A percentile compares a stretch with the other conserved stretches of the same genome.
Evolutionary conservation across 2,888 invertebrate species (phyloP).

Genomic region (Sepioteuthis lessoniana): DNA sequence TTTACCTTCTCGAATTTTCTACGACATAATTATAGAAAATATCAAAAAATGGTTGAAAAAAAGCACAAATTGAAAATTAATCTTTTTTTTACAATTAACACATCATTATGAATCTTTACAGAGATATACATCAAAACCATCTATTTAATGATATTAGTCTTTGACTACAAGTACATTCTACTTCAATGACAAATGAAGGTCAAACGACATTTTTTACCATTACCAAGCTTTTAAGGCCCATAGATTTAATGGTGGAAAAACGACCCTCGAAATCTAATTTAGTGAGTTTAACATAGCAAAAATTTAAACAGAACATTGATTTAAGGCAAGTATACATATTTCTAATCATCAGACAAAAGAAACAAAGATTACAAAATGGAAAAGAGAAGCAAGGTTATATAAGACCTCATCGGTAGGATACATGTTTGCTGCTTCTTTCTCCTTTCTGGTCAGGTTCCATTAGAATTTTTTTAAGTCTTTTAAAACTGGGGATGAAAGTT

Average conservation of each 20-base stretch:
- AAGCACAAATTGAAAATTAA: not conserved
- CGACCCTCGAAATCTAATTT: not conserved
- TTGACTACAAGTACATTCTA: not conserved
- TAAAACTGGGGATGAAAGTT: constrained; percentile 25
- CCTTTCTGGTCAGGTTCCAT: not conserved
- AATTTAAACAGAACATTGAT: not conserved
- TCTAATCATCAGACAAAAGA: not conserved
- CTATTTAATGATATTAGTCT: not conserved
- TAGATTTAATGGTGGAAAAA: not conserved
- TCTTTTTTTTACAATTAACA: not conserved
- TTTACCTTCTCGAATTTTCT: too few species aligned
- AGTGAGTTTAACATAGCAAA: not conserved
- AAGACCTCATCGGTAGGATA: constrained; percentile 8
- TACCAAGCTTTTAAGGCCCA: too few species aligned
- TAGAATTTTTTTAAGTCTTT: not conserved
- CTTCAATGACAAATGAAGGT: constrained; percentile 10
- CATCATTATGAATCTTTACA: not conserved
- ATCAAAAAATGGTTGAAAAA: not conserved
- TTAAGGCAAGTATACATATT: not conserved
- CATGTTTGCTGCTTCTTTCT: constrained; percentile 20
- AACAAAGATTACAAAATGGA: not conserved
- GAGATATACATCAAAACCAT: not conserved
- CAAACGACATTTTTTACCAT: not conserved
- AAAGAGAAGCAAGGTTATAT: not conserved
- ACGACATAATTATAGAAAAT: too few species aligned